Evolutionary conservation across 2,888 invertebrate species (phyloP).

Genomic region (Cryptocephalus moraei): DNA sequence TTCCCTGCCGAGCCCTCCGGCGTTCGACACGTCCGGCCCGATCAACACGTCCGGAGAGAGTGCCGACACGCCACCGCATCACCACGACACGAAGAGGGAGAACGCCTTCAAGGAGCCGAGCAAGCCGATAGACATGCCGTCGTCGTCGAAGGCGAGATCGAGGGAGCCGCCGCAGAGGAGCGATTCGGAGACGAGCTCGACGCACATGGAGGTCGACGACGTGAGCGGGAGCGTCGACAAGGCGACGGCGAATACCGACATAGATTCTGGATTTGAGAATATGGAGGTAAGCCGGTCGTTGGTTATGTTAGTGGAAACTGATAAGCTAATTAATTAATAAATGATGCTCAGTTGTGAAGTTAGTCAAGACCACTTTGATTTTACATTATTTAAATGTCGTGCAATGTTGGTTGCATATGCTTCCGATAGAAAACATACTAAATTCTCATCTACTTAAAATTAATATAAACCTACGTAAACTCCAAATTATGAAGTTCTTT

Average conservation of each 20-base stretch:
- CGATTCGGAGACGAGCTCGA: slow-evolving; percentile 39
- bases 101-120: slow-evolving; percentile 34
- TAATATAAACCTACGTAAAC: no score
- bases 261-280: slow-evolving; percentile 64
- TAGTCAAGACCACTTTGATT: no score
- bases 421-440: no score
- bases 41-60: background rate
- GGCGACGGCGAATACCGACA: slow-evolving; percentile 43
- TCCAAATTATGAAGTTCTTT: no score
- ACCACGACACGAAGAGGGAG: slow-evolving; percentile 8
- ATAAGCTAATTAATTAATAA: no score
- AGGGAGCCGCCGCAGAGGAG: slow-evolving; percentile 32
- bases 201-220: slow-evolving; percentile 51
- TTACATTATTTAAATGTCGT: no score
- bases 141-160: slow-evolving; percentile 23
- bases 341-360: no score
- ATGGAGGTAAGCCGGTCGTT: slow-evolving; percentile 46
- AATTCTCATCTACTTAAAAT: no score
- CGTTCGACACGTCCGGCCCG: slow-evolving; percentile 4
- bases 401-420: no score
- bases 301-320: background rate
- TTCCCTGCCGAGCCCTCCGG: slow-evolving; percentile 22
- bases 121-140: slow-evolving; percentile 34
- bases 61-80: background rate
- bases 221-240: slow-evolving; percentile 37